Evolutionary conservation across 2,888 invertebrate species (phyloP), one percentile per base, ranked within the genome.

Genomic region (Drosophila paranaensis): DNA sequence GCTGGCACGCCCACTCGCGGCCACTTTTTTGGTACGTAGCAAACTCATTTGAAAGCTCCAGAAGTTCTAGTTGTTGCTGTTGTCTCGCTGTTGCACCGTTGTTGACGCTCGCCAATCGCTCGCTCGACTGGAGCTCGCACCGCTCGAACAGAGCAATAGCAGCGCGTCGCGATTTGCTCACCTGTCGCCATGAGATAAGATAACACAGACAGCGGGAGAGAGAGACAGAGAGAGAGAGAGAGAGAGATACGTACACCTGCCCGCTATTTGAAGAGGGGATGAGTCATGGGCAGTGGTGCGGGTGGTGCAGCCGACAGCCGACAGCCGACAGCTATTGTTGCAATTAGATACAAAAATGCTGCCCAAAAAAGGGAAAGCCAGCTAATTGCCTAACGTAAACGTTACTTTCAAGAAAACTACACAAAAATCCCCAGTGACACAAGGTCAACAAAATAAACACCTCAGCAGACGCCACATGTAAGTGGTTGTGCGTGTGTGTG

Each of bases 151-250:
- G 65, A 46, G 57, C 33, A 40, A 40, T 39, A 35, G 39, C 51
- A 53, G 1, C n/a, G 45, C 61, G 43, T 16, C 48, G 55, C 58
- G 57, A 43, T 42, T 39, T 42, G 14, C 58, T 65, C 64, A 71
- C 56, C 65, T 75, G 74, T 40, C 48, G 66, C 51, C 37, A 16
- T n/a, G 39, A 5, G 83, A 83, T 83, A 89, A 83, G 83, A 83
- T 83, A 78, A 37, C 33, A 54, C 33, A 54, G 30, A 53, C 48
- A 55, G 55, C 16, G 48, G 35, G 46, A 39, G 37, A 25, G 2
- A 20, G 20, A 20, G 20, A 20, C 20, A 20, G 37, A 11, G 43
- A 14, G 43, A 40, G 43, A 40, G 43, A 9, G 20, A 25, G 33
- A 39, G 54, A 10, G 57, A 37, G 45, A 42, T 43, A 35, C 46